Conservation (phyloP, 2,113 vertebrate genomes). For the Melanostigma gelatinosum region DNA sequence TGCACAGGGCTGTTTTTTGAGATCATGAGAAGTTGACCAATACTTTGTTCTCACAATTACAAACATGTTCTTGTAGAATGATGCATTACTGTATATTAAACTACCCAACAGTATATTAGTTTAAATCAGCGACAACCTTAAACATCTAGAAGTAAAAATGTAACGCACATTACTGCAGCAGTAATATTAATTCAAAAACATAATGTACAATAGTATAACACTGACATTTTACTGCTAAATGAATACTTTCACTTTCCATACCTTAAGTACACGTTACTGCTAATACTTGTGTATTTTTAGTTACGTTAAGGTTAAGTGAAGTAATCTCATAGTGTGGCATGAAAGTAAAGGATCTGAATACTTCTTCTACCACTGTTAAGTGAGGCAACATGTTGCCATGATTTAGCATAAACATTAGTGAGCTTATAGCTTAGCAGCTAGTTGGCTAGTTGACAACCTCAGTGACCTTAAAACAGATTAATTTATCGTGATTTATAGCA, state of each 20-base stretch:
- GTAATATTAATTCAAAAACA: not conserved
- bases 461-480: not conserved
- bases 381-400: conserved; percentile 57
- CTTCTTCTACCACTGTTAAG: not conserved
- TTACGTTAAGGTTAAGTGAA: not conserved
- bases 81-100: not conserved
- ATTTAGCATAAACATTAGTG: conserved; percentile 72
- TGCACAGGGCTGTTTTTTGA: not conserved
- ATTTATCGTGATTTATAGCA: not conserved
- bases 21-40: not conserved
- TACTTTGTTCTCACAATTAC: not conserved
- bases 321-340: too few species aligned
- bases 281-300: not conserved
- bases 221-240: not conserved
- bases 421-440: conserved; percentile 16
- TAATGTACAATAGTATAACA: not conserved
- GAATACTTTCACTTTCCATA: not conserved
- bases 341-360: not conserved
- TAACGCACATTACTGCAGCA: not conserved
- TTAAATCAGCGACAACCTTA: not conserved
- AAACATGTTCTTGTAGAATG: not conserved
- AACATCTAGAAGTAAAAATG: not conserved
- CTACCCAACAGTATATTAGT: not conserved
- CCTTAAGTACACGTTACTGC: too few species aligned
- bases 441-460: not conserved